These are phyloP conservation scores for Melanotaenia duboulayi DNA, from an alignment of 2,113 vertebrate genomes.

Conservation along the genomic window DNA sequence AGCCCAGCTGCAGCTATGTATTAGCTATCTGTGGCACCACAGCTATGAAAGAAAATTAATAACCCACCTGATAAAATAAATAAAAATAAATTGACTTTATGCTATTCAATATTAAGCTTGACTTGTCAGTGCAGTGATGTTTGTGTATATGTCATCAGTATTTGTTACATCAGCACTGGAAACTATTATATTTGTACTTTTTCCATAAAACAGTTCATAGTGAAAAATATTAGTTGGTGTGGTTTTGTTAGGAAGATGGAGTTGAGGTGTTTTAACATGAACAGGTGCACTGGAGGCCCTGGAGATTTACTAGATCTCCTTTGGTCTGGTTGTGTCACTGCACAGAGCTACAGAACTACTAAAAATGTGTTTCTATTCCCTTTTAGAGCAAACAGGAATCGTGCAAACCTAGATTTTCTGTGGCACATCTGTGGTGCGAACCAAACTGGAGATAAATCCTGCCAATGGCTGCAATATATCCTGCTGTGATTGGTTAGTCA, in stretches of 20 bases:
- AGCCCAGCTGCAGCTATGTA: too few relatives aligned
- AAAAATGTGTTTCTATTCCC: conserved; percentile 17
- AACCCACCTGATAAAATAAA: too few relatives aligned
- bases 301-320: conserved; percentile 15
- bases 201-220: not conserved
- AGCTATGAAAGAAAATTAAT: too few relatives aligned
- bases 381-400: conserved; percentile 4
- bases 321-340: conserved; percentile 46
- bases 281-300: conserved; percentile 32
- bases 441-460: conserved; percentile 11
- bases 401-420: not conserved
- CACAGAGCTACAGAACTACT: conserved; percentile 9
- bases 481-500: conserved; percentile 42
- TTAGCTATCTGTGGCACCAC: too few relatives aligned
- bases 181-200: not conserved
- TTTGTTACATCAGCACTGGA: too few relatives aligned
- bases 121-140: too few relatives aligned
- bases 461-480: conserved; percentile 8
- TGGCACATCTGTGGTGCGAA: not conserved
- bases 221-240: not conserved
- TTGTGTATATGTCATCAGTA: too few relatives aligned
- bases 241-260: conserved; percentile 13
- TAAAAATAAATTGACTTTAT: too few relatives aligned
- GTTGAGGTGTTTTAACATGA: conserved; percentile 29
- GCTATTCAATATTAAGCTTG: too few relatives aligned